These are phyloP conservation scores for Chelonus insularis DNA, from an alignment of 1,140 invertebrate species.

Conservation along the genomic window DNA sequence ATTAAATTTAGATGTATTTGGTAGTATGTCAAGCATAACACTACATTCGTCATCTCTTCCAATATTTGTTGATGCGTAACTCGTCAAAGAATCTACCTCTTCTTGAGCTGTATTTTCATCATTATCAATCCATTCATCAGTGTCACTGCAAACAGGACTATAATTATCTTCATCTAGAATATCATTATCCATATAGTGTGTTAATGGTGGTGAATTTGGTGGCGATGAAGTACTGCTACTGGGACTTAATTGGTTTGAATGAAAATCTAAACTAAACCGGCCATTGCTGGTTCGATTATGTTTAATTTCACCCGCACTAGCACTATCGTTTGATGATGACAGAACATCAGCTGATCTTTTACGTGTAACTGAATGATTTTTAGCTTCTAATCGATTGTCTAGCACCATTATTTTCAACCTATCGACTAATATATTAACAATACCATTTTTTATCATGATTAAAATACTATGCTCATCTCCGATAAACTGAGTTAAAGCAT, in stretches of 20 bases:
- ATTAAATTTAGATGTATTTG: constrained; percentile 22
- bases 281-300: constrained; percentile 33
- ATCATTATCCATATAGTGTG: constrained; percentile 34
- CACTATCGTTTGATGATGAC: constrained; percentile 8
- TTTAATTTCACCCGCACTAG: constrained; percentile 27
- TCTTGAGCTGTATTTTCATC: constrained; percentile 39
- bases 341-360: too few relatives aligned
- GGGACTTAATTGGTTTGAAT: constrained; percentile 48
- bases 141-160: constrained; percentile 54
- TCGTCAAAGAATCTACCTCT: constrained; percentile 43
- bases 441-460: constrained; percentile 49
- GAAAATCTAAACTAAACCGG: constrained; percentile 51
- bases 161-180: constrained; percentile 48
- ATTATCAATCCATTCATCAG: constrained; percentile 42
- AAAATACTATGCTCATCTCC: constrained; percentile 43
- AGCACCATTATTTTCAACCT: constrained; percentile 43
- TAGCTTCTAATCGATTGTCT: constrained; percentile 13
- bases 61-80: constrained; percentile 37
- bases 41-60: constrained; percentile 32
- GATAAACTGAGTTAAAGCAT: constrained; percentile 45
- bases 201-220: constrained; percentile 46
- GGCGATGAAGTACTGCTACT: constrained; percentile 43
- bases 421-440: constrained; percentile 43
- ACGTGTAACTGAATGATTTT: too few relatives aligned
- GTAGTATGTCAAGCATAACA: too few relatives aligned